Evolutionary conservation across 2,888 invertebrate species (phyloP), one percentile per base, ranked within the genome.

Genomic region (Ctenicera cuprea): DNA sequence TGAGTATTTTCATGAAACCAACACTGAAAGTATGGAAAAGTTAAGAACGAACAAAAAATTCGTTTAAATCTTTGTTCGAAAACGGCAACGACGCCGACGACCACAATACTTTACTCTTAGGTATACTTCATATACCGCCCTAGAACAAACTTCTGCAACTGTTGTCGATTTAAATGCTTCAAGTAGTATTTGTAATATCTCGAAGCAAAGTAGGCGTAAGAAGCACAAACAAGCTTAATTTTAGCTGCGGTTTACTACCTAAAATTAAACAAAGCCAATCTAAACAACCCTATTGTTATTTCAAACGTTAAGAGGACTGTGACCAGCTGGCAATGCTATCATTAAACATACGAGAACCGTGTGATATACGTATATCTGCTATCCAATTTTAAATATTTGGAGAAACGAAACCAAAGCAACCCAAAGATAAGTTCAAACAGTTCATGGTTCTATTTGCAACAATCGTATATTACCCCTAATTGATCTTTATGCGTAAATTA

Each of bases 221-320:
- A 9, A 30, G 26, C 9, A 64, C 48, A 64, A 64, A 64, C 63
- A 64, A 45, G 9, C 33, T 64, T 45, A 64, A 64, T 48, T 64
- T 64, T 64, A 64, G 48, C 26, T 30, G 63, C 30, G 43, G 63
- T 64, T 64, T 64, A 43, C 63, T 43, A 45, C 63, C 41, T 45
- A 64, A 64, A 12, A 64, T 64, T 64, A 64, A 64, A 64, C 63
- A 64, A 64, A 48, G 45, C 43, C 48, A 48, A 48, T 65, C 38
- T 26, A 65, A 65, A 65, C 65, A 65, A 64, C 52, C 18, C 30
- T 8, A 52, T 65, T 65, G 65, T 65, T 65, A 65, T 65, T 65
- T 14, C 45, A 52, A 65, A 37, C 16, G n/a, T 20, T 8, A 45
- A 52, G 65, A 65, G 52, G 65, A 37, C 38, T 65, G 65, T 37